A percentile compares a stretch with the other conserved stretches of the same genome.
phyloP scores from a whole-genome alignment of 2,888 invertebrate species.

The Caenorhabditis japonica region DNA sequence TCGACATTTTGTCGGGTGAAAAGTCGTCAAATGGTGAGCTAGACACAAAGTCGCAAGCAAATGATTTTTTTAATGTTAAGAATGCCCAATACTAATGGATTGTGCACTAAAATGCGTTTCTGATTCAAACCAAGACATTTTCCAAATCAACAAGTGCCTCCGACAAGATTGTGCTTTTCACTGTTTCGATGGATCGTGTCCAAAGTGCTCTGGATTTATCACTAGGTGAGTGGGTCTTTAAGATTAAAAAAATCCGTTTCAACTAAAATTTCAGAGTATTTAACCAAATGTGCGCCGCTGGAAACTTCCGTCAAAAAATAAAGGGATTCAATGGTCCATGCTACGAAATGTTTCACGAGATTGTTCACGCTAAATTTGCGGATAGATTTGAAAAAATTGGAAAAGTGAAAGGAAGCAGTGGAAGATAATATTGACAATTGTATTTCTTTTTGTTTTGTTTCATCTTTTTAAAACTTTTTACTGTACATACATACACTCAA shows the following conservation, averaged over 20 bases:
- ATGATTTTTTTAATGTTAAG: constrained; percentile 32
- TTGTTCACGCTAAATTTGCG: constrained; percentile 69
- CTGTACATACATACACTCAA: constrained; percentile 31
- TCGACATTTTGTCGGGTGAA: constrained; percentile 70
- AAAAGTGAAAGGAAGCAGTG: constrained; percentile 26
- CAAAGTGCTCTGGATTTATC: constrained; percentile 72
- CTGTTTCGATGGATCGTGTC: constrained; percentile 73
- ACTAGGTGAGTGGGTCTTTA: constrained; percentile 45
- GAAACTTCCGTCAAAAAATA: constrained; percentile 66
- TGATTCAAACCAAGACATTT: constrained; percentile 66
- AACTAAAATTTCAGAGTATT: constrained; percentile 68
- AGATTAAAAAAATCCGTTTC: not conserved
- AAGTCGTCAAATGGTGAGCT: constrained; percentile 57
- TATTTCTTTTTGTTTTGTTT: constrained; percentile 18
- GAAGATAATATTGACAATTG: not conserved
- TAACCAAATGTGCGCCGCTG: constrained; percentile 73
- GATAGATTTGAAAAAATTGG: constrained; percentile 56
- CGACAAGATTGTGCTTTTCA: constrained; percentile 73
- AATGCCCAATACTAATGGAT: constrained; percentile 69
- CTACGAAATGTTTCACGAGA: constrained; percentile 72
- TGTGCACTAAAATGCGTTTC: constrained; percentile 71
- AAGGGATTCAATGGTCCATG: constrained; percentile 70
- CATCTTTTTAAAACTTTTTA: too few relatives aligned
- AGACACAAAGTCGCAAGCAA: not conserved
- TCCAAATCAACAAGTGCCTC: constrained; percentile 71